phyloP scores from a whole-genome alignment of 2,797 vertebrate genomes.

The Sphenodon punctatus region DNA sequence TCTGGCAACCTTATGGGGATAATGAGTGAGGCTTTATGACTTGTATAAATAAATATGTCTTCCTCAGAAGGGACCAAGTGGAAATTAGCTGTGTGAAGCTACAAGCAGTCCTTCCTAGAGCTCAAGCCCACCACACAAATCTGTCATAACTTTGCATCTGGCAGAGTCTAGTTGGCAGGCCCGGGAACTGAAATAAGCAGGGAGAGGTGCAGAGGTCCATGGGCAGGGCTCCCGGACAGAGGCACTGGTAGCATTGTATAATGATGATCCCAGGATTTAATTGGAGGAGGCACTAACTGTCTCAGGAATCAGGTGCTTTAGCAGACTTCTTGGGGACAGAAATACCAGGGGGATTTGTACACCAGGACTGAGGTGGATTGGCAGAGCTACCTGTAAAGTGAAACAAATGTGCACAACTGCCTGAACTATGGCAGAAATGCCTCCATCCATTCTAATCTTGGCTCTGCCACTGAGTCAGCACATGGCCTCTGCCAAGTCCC shows the following conservation, averaged over 20 bases:
- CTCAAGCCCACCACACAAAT: neutral
- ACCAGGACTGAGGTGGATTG: neutral
- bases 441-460: neutral
- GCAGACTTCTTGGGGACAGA: neutral
- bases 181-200: neutral
- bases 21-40: neutral
- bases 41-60: neutral
- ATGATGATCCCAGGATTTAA: neutral
- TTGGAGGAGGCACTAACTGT: neutral
- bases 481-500: neutral
- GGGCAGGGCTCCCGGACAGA: neutral
- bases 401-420: neutral
- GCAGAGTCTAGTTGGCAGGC: neutral
- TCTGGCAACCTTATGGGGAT: too few relatives aligned
- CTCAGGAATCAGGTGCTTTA: neutral
- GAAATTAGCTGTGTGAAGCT: neutral
- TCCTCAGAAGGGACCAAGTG: neutral
- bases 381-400: neutral
- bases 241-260: neutral
- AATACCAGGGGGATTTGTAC: neutral
- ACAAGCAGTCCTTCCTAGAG: neutral
- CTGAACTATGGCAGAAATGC: neutral
- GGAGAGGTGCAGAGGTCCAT: neutral
- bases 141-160: neutral
- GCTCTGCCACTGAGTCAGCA: neutral